A percentile compares a stretch with the other conserved stretches of the same genome.
These are phyloP conservation scores for Astropecten irregularis DNA, from an alignment of 53 echinoderm and acorn worm species.

Conservation along the genomic window DNA sequence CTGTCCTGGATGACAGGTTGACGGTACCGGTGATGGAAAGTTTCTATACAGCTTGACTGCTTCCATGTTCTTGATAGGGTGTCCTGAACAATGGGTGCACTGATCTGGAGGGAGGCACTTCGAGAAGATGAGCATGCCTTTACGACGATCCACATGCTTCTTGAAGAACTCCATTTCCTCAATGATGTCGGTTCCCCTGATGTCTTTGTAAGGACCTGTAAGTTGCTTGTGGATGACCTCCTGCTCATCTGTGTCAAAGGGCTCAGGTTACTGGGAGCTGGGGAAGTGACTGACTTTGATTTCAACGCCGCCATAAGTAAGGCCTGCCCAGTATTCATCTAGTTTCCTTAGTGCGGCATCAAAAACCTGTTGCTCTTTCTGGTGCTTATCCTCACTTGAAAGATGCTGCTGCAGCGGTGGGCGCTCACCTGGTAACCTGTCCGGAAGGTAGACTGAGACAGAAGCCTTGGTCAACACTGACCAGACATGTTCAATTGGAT, in stretches of 20 bases:
- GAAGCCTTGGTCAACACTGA: neutral
- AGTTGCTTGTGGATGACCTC: neutral
- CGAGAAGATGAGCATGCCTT: neutral
- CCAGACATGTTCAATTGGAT: slow-evolving; percentile 3
- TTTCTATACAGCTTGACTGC: neutral
- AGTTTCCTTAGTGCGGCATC: neutral
- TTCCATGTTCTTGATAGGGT: neutral
- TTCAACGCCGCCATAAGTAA: neutral
- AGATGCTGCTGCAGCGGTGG: neutral
- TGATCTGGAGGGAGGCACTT: neutral
- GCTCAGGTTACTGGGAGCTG: neutral
- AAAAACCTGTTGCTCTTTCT: neutral
- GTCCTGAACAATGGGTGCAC: neutral
- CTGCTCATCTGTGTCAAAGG: neutral
- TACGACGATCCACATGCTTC: neutral
- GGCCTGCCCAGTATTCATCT: neutral
- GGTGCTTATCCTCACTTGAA: neutral
- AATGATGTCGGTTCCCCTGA: neutral
- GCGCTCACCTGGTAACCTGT: neutral
- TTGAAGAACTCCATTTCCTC: neutral
- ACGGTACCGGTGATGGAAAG: slow-evolving; percentile 41
- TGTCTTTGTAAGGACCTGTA: neutral
- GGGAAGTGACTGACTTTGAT: neutral
- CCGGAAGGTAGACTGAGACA: neutral
- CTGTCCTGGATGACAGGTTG: slow-evolving; percentile 19